Conservation (phyloP, 1,140 invertebrate species). For the Drosophila parvula region DNA sequence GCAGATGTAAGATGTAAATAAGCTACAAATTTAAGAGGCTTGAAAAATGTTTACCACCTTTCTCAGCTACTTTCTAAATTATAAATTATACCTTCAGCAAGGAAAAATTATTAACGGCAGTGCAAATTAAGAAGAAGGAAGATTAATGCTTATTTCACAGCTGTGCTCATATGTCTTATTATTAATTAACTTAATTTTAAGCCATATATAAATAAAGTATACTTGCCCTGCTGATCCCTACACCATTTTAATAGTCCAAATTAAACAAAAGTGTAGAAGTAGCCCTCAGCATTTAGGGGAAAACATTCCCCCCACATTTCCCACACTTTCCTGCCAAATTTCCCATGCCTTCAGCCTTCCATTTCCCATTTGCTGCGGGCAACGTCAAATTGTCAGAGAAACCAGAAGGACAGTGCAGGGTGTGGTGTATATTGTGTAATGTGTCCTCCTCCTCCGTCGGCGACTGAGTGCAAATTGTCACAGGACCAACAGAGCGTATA, state of each 20-base stretch:
- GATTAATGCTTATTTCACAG: not conserved
- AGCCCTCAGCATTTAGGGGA: slow-evolving; percentile 25
- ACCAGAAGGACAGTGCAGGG: slow-evolving; percentile 1
- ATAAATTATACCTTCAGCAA: not conserved
- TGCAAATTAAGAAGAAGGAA: not conserved
- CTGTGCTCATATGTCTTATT: not conserved
- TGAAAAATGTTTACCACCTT: slow-evolving; percentile 4
- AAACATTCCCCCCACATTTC: slow-evolving; percentile 42
- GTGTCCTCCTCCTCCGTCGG: not conserved
- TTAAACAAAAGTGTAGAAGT: slow-evolving; percentile 32
- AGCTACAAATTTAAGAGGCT: not conserved
- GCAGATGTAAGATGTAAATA: not conserved
- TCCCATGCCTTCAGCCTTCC: not conserved
- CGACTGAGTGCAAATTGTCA: slow-evolving; percentile 29
- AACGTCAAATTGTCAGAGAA: slow-evolving; percentile 41
- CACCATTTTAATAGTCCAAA: not conserved
- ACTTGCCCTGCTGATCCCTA: too few relatives aligned
- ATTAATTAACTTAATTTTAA: too few relatives aligned
- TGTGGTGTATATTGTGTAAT: not conserved
- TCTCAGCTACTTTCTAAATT: not conserved
- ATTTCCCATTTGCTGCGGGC: slow-evolving; percentile 35
- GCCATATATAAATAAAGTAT: too few relatives aligned
- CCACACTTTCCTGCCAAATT: slow-evolving; percentile 25
- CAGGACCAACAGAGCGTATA: slow-evolving; percentile 47
- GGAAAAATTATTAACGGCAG: not conserved